These are phyloP conservation scores for Eurystomus gularis DNA, from an alignment of 2,113 vertebrate species.

Conservation along the genomic window DNA sequence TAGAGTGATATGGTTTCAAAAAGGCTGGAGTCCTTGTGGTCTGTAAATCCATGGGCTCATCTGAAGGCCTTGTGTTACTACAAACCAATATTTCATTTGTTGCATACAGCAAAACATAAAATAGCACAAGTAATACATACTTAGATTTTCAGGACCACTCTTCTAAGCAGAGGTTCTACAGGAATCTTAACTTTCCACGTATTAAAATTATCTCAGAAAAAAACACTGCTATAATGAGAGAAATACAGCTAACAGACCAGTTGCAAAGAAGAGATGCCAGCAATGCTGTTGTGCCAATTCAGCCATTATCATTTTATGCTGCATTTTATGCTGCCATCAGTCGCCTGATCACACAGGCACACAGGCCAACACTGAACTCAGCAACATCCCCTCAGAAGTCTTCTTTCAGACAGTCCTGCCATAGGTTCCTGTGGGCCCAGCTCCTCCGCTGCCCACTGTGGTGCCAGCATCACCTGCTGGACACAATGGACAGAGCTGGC, in stretches of 20 bases:
- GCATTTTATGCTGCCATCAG: too few species aligned
- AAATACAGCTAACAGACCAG: neutral
- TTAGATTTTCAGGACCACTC: neutral
- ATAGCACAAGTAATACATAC: neutral
- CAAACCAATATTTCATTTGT: neutral
- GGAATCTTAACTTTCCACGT: neutral
- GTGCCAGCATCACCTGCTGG: too few species aligned
- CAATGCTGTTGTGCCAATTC: fast-evolving
- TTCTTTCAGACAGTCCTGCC: too few species aligned
- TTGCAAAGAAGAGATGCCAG: neutral
- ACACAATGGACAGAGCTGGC: too few species aligned
- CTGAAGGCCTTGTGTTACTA: neutral
- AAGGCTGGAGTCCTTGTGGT: neutral
- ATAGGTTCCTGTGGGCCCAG: too few species aligned
- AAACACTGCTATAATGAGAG: neutral
- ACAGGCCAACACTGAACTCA: too few species aligned
- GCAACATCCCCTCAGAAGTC: too few species aligned
- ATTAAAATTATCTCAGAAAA: neutral
- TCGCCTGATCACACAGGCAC: too few species aligned
- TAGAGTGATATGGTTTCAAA: neutral
- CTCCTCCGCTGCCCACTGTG: too few species aligned
- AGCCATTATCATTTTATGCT: too few species aligned
- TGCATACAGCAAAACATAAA: neutral
- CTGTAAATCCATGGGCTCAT: neutral
- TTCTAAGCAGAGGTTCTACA: neutral